A percentile compares a stretch with the other conserved stretches of the same genome.
Conservation (phyloP, 2,797 vertebrate species). For the Stomatorhinus walkeri region DNA sequence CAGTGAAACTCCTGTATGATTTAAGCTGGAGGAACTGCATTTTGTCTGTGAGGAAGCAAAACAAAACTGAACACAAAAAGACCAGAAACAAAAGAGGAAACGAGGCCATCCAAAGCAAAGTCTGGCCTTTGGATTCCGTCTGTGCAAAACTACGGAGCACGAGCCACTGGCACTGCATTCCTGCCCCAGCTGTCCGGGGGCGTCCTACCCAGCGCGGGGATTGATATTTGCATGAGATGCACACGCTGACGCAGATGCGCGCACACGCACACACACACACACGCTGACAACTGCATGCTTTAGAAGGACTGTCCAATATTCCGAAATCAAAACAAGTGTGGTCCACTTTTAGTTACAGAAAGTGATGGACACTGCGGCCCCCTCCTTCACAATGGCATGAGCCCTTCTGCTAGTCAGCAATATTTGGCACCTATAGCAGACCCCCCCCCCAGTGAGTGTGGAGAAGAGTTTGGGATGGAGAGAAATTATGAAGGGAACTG, state of each 20-base stretch:
- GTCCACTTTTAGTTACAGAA: neutral
- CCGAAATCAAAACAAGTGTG: neutral
- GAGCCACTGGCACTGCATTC: neutral
- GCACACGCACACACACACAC: neutral
- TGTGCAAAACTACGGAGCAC: neutral
- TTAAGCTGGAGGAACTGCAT: neutral
- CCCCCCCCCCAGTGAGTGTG: neutral
- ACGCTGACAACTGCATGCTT: neutral
- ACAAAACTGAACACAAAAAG: conserved; percentile 8
- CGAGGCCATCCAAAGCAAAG: neutral
- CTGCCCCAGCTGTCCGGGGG: neutral
- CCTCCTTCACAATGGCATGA: neutral
- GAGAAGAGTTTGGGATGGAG: neutral
- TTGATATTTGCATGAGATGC: neutral
- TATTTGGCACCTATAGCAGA: neutral
- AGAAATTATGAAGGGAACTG: neutral
- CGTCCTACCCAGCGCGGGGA: neutral
- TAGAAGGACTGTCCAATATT: neutral
- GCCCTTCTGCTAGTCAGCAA: neutral
- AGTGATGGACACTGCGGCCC: neutral
- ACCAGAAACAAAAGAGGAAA: conserved; percentile 14
- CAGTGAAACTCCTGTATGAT: neutral
- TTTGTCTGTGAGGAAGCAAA: neutral
- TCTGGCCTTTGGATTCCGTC: neutral
- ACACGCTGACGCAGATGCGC: neutral